Conservation (phyloP, 2,113 vertebrate genomes). For the Geococcyx californianus region DNA sequence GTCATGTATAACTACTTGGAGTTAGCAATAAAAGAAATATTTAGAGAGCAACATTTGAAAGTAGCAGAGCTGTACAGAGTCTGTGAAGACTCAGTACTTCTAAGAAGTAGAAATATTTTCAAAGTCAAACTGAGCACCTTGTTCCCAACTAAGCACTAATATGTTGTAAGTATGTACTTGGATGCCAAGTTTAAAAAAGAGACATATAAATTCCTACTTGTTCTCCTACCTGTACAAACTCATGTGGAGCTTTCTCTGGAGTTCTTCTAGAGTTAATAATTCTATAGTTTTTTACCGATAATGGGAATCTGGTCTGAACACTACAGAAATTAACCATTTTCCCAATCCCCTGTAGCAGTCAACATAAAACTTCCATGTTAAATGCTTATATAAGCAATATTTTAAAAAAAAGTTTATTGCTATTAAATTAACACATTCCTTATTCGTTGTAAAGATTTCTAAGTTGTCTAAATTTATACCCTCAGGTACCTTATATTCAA, state of each 20-base stretch:
- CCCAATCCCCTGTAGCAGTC: background rate
- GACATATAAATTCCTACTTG: background rate
- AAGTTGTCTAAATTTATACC: background rate
- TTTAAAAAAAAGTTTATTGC: background rate
- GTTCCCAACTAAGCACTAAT: background rate
- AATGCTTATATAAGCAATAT: background rate
- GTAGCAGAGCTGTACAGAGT: background rate
- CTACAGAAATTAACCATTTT: background rate
- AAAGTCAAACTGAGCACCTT: background rate
- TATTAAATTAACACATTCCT: background rate
- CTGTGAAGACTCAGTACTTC: background rate
- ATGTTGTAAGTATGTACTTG: background rate
- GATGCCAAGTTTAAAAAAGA: background rate
- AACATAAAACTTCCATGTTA: background rate
- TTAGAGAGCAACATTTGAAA: background rate
- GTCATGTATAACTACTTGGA: background rate
- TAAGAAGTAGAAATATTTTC: background rate
- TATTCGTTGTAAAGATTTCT: background rate
- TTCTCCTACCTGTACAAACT: background rate
- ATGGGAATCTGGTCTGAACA: background rate
- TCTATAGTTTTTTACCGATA: background rate
- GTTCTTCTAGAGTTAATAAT: background rate
- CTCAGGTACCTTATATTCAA: background rate
- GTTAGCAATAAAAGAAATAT: background rate
- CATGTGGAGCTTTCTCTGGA: background rate